Conservation (phyloP, 2,888 invertebrate species). For the Drosophila neonasuta region DNA sequence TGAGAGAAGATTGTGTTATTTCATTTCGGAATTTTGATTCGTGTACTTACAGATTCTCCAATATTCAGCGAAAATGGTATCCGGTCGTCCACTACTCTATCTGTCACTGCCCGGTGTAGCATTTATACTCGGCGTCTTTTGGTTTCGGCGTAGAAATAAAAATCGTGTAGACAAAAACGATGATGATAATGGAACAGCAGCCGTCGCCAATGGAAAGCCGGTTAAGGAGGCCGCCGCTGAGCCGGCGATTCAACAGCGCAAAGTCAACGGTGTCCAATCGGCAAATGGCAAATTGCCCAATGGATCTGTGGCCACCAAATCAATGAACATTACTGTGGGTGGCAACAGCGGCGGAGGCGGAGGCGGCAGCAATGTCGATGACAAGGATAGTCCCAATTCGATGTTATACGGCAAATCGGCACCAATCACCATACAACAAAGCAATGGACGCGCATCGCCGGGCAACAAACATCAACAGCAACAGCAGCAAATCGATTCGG, state of each 20-base stretch:
- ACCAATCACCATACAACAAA: conserved; percentile 87
- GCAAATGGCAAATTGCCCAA: conserved; percentile 51
- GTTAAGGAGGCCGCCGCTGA: conserved; percentile 51
- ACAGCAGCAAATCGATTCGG: conserved; percentile 86
- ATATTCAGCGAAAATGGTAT: conserved; percentile 86
- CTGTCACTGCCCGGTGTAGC: conserved; percentile 91
- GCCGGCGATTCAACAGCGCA: conserved; percentile 29
- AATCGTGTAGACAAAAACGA: conserved; percentile 74
- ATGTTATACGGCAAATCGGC: conserved; percentile 84
- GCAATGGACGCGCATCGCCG: conserved; percentile 83
- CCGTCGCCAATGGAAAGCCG: conserved; percentile 52
- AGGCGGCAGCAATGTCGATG: conserved; percentile 34
- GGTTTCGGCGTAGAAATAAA: conserved; percentile 90
- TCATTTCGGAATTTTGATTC: conserved; percentile 1
- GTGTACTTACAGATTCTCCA: conserved; percentile 71
- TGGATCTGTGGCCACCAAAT: conserved; percentile 54
- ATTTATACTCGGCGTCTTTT: conserved; percentile 89
- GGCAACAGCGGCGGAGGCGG: conserved; percentile 1
- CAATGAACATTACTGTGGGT: conserved; percentile 68
- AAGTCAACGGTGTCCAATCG: conserved; percentile 47
- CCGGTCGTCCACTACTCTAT: conserved; percentile 89
- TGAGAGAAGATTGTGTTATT: too few relatives aligned
- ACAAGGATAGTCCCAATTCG: conserved; percentile 70
- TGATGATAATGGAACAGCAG: conserved; percentile 60
- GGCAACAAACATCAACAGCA: conserved; percentile 44